These are phyloP conservation scores for Geopemphigus sp. DNA, from an alignment of 1,140 invertebrate species.

Conservation along the genomic window DNA sequence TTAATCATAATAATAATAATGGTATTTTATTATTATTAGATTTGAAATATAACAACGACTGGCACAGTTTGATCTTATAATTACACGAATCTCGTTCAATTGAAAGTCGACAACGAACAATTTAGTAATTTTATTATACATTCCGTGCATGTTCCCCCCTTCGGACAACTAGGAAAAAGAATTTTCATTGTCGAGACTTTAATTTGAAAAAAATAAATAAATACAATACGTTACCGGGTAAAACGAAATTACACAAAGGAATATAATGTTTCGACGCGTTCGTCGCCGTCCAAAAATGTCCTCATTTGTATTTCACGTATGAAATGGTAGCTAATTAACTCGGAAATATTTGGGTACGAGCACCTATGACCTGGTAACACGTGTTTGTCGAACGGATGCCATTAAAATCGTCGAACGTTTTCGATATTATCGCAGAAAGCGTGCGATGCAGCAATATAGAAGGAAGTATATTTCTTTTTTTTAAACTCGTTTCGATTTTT, in stretches of 20 bases:
- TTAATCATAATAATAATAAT: not conserved
- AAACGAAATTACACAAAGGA: slow-evolving; percentile 14
- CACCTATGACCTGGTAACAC: not conserved
- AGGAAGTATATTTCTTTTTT: not conserved
- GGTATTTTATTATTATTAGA: not conserved
- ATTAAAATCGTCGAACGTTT: not conserved
- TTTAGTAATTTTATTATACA: slow-evolving; percentile 16
- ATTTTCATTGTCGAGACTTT: slow-evolving; percentile 1
- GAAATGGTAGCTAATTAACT: slow-evolving; percentile 21
- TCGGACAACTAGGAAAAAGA: not conserved
- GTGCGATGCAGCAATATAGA: not conserved
- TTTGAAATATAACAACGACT: not conserved
- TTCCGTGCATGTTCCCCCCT: not conserved
- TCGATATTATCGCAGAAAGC: slow-evolving; percentile 3
- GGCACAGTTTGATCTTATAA: not conserved
- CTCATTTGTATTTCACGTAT: slow-evolving; percentile 7
- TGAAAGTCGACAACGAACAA: not conserved
- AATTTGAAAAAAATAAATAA: too few species aligned
- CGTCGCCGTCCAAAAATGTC: not conserved
- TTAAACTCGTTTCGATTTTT: not conserved
- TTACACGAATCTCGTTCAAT: not conserved
- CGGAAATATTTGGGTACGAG: not conserved
- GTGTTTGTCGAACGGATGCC: slow-evolving; percentile 5
- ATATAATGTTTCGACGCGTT: not conserved
- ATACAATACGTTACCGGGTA: not conserved